Evolutionary conservation across 2,797 vertebrate species (phyloP), one percentile per base, ranked within the genome.

Genomic region (Cossypha heuglini): DNA sequence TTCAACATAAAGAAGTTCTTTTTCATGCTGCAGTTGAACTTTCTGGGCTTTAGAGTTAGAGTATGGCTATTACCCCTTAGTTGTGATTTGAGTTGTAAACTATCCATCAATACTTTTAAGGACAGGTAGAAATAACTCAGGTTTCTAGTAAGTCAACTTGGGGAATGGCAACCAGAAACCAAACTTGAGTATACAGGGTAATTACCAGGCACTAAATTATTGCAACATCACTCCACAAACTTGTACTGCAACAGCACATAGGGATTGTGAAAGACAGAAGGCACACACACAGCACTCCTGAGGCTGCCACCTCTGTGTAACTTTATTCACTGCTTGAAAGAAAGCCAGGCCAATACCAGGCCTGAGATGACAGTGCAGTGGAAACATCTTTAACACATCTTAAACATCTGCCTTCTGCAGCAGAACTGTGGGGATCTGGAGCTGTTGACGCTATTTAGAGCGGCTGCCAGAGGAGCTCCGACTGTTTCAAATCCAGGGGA

Each of bases 231-330:
- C 42, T 52, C n/a, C 73, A 61, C 46, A 28, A 62, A 87, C 81
- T 28, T 3, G 35, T 13, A 10, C 14, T 42, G 78, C 62, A 68
- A 66, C 2, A 55, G 21, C 45, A 13, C 7, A 0, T 0, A 0
- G 12, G 15, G 46, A 25, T 5, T 85, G 84, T 8, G 74, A 68
- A 84, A 88, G 0, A 18, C 93, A 52, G 10, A 11, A n/a, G 29
- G 24, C 13, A 29, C 13, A 1, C 0, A 7, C 11, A 10, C 25
- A 9, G 1, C 9, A 4, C 13, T 26, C 6, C 17, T 2, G 6
- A 1, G 21, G 64, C 43, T 25, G 11, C 33, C 26, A 15, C 0
- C 1, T 4, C 69, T 16, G 17, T 1, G 3, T 4, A 5, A 38
- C 7, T 62, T 33, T 13, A 25, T 16, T 33, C 22, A 18, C 4